These are phyloP conservation scores for Pristionchus japonicus DNA, from an alignment of 2,888 invertebrate genomes.

Conservation along the genomic window DNA sequence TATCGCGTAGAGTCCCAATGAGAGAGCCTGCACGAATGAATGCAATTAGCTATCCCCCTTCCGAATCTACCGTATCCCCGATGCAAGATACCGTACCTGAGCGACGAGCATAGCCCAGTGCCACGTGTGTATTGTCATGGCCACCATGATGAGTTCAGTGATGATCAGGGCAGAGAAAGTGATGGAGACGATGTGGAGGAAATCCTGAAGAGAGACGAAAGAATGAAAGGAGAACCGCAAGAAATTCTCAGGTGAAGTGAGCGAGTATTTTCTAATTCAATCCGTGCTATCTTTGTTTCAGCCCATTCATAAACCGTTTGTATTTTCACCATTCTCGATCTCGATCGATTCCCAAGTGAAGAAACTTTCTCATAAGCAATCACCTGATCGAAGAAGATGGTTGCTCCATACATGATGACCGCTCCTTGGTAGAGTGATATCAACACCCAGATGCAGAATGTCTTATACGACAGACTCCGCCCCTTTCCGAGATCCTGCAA, in stretches of 20 bases:
- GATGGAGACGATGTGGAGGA: constrained; percentile 98
- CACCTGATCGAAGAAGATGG: constrained; percentile 87
- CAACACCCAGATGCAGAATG: constrained; percentile 98
- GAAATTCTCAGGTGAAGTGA: too few relatives aligned
- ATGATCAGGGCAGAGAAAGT: constrained; percentile 96
- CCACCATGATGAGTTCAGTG: constrained; percentile 98
- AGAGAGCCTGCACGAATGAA: constrained; percentile 64
- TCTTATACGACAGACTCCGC: constrained; percentile 95
- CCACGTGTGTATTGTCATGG: constrained; percentile 95
- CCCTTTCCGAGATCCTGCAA: constrained; percentile 89
- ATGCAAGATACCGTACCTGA: constrained; percentile 82
- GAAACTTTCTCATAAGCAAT: neutral
- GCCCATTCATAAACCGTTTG: too few relatives aligned
- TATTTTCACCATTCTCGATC: too few relatives aligned
- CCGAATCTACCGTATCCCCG: neutral
- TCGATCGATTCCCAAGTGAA: neutral
- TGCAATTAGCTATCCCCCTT: neutral
- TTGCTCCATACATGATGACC: constrained; percentile 97
- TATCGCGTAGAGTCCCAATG: constrained; percentile 70
- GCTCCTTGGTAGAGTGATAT: constrained; percentile 99
- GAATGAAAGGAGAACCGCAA: constrained; percentile 76
- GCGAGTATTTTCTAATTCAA: too few relatives aligned
- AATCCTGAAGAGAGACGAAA: constrained; percentile 79
- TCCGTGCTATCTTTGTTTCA: too few relatives aligned
- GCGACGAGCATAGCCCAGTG: constrained; percentile 95